Conservation (phyloP, 2,797 vertebrate species). For the Melanotaenia parkinsoni region DNA sequence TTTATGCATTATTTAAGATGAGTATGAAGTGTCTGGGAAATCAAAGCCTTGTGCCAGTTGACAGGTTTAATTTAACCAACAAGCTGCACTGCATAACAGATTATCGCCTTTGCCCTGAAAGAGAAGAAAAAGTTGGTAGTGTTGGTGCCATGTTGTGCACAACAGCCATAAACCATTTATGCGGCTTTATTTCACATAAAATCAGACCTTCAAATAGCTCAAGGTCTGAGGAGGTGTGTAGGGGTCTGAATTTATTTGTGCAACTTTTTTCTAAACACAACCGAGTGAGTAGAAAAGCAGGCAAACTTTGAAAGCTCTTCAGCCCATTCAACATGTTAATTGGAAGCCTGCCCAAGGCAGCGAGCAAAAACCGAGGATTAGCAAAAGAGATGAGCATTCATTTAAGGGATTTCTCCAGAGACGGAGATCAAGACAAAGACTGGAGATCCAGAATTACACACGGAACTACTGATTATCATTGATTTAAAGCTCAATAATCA, state of each 20-base stretch:
- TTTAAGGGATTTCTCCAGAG: conserved; percentile 61
- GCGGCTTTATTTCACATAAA: conserved; percentile 45
- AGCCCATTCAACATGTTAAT: conserved; percentile 53
- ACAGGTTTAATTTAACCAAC: conserved; percentile 34
- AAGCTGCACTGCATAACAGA: conserved; percentile 15
- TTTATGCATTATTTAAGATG: conserved; percentile 57
- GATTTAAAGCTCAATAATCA: conserved; percentile 75
- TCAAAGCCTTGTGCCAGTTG: conserved; percentile 21
- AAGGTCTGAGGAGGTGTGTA: conserved; percentile 37
- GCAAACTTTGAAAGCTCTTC: conserved; percentile 17
- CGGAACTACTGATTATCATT: conserved; percentile 70
- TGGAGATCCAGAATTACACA: conserved; percentile 59
- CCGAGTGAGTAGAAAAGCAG: conserved; percentile 17
- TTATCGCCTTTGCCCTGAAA: conserved; percentile 21
- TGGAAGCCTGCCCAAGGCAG: conserved; percentile 28
- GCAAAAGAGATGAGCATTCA: conserved; percentile 62
- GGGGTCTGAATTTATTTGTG: conserved; percentile 24
- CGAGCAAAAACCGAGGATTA: conserved; percentile 52
- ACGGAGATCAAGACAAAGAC: conserved; percentile 60
- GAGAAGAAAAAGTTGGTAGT: conserved; percentile 14
- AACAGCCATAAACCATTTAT: conserved; percentile 33
- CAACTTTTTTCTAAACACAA: conserved; percentile 6
- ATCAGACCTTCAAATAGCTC: conserved; percentile 21
- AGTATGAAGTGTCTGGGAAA: conserved; percentile 30
- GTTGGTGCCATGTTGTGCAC: neutral